These are phyloP conservation scores for Temnothorax longispinosus DNA, from an alignment of 1,140 invertebrate genomes.

Conservation along the genomic window DNA sequence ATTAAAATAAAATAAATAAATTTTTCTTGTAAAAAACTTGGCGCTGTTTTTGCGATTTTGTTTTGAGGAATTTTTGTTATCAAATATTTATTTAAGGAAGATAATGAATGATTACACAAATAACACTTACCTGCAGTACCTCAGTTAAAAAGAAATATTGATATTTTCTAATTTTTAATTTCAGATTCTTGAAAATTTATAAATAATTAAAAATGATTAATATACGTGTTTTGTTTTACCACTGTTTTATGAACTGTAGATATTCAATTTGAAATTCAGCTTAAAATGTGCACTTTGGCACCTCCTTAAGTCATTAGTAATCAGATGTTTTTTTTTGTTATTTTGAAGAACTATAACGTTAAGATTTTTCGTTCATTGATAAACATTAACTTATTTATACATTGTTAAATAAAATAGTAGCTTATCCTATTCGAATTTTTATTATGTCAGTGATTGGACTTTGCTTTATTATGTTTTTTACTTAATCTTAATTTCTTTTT, in stretches of 20 bases:
- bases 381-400: not conserved
- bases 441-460: not conserved
- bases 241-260: too few species aligned
- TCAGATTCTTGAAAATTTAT: too few species aligned
- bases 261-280: too few species aligned
- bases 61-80: not conserved
- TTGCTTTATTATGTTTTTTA: not conserved
- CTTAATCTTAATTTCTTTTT: not conserved
- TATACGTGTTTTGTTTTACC: too few species aligned
- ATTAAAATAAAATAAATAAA: too few species aligned
- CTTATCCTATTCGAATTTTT: not conserved
- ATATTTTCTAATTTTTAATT: not conserved
- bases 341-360: not conserved
- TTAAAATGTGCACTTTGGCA: too few species aligned
- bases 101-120: not conserved
- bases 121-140: not conserved
- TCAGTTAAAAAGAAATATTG: not conserved
- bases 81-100: not conserved
- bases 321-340: not conserved
- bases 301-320: too few species aligned
- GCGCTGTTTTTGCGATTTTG: not conserved
- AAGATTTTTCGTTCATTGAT: not conserved
- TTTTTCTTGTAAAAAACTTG: too few species aligned
- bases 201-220: too few species aligned
- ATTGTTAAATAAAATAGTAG: conserved; percentile 1